Conservation (phyloP, 2,797 vertebrate genomes). For the Acanthiza pusilla region DNA sequence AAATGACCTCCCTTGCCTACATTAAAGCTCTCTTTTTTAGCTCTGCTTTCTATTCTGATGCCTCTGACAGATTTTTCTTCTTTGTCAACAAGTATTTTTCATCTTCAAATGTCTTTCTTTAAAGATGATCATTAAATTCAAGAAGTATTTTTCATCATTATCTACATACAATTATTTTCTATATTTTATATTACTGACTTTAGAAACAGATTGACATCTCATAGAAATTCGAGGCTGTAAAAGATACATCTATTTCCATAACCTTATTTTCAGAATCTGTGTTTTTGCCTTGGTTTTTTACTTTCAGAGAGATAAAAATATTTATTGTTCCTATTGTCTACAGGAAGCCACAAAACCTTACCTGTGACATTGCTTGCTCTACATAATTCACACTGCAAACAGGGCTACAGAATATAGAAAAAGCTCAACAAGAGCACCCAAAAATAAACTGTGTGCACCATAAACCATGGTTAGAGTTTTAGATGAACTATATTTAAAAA, state of each 20-base stretch:
- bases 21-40: not conserved
- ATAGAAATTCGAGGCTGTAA: not conserved
- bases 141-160: not conserved
- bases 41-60: not conserved
- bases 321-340: not conserved
- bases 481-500: not conserved
- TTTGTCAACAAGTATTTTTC: not conserved
- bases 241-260: not conserved
- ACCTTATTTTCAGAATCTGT: not conserved
- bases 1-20: not conserved
- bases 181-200: not conserved
- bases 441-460: not conserved
- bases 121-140: not conserved
- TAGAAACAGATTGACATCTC: not conserved
- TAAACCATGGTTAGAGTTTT: not conserved
- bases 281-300: not conserved
- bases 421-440: not conserved
- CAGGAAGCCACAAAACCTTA: not conserved
- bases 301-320: not conserved
- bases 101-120: not conserved
- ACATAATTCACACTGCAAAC: not conserved
- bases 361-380: not conserved
- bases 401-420: not conserved
- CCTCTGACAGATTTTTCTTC: not conserved
- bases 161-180: not conserved